phyloP scores from a whole-genome alignment of 2,888 invertebrate species.

The Ctena decussata region DNA sequence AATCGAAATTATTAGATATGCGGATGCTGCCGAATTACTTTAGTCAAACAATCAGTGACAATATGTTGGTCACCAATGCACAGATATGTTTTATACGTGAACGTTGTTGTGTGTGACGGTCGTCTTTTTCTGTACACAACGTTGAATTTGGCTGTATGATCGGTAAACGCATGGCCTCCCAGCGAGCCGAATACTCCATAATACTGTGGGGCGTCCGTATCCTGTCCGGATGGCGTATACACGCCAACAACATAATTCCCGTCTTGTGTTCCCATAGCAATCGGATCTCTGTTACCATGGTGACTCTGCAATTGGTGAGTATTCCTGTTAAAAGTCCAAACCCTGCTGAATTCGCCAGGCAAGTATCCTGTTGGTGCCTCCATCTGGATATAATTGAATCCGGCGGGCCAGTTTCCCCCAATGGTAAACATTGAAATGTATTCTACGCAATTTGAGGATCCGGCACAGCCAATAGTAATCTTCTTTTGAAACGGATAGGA shows the following conservation, averaged over 20 bases:
- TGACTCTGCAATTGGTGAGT: conserved; percentile 30
- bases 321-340: conserved; percentile 39
- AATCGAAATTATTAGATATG: conserved; percentile 18
- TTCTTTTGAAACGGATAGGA: conserved; percentile 57
- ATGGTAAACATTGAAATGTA: conserved; percentile 64
- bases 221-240: conserved; percentile 61
- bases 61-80: conserved; percentile 61
- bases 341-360: conserved; percentile 55
- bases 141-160: conserved; percentile 56
- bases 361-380: conserved; percentile 67
- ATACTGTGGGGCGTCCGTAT: conserved; percentile 42
- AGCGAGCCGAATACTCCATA: conserved; percentile 29
- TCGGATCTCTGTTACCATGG: conserved; percentile 36
- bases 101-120: conserved; percentile 17
- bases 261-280: conserved; percentile 53
- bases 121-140: conserved; percentile 62
- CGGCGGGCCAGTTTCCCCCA: conserved; percentile 61
- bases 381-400: conserved; percentile 54
- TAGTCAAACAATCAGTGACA: conserved; percentile 57
- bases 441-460: conserved; percentile 53
- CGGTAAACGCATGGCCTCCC: neutral
- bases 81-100: conserved; percentile 58
- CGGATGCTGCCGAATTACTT: conserved; percentile 27
- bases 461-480: conserved; percentile 65
- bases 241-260: conserved; percentile 63